A percentile compares a stretch with the other conserved stretches of the same genome.
phyloP scores from a whole-genome alignment of 2,888 invertebrate species.

The Drosophila ezoana region DNA sequence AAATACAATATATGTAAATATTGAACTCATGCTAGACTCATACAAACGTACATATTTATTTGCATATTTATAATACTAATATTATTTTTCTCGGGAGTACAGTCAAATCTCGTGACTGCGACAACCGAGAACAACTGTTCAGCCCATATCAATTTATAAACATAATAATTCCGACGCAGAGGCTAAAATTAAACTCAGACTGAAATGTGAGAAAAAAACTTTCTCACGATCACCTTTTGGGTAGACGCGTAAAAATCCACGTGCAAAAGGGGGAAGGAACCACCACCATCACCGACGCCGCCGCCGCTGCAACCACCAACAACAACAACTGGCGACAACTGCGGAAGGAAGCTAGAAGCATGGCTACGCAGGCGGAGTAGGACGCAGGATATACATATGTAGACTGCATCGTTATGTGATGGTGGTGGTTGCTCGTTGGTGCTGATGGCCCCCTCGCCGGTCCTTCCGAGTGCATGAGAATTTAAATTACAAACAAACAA shows the following conservation, averaged over 20 bases:
- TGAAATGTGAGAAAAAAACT: conserved; percentile 80
- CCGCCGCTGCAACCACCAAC: conserved; percentile 30
- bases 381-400: conserved; percentile 62
- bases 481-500: conserved; percentile 75
- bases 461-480: conserved; percentile 71
- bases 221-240: conserved; percentile 81
- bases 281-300: conserved; percentile 67
- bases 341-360: conserved; percentile 60
- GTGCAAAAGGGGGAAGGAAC: conserved; percentile 83
- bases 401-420: conserved; percentile 20
- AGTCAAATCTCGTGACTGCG: conserved; percentile 47
- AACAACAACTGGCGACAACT: conserved; percentile 53
- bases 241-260: conserved; percentile 77
- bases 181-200: conserved; percentile 71
- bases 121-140: conserved; percentile 48
- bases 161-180: conserved; percentile 68
- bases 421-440: conserved; percentile 50
- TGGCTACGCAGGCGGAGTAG: conserved; percentile 68
- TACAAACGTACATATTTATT: too few species aligned
- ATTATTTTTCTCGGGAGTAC: conserved; percentile 45
- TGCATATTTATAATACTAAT: too few species aligned
- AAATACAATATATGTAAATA: too few species aligned
- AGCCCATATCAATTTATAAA: conserved; percentile 72
- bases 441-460: conserved; percentile 49
- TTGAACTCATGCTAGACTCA: too few species aligned